Evolutionary conservation across 2,797 vertebrate genomes (phyloP).

Genomic region (Nannoperca australis): DNA sequence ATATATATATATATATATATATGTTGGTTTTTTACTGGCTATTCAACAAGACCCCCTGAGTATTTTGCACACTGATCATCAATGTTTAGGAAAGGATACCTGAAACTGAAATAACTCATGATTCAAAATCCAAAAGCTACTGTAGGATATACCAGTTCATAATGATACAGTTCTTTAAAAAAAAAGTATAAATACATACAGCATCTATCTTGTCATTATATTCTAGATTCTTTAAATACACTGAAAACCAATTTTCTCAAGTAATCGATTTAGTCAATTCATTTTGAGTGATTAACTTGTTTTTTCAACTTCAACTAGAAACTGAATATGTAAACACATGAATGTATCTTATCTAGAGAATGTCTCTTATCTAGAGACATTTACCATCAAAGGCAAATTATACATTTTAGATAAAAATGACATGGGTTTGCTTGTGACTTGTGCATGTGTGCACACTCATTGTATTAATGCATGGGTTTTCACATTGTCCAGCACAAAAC

Average conservation of each 20-base stretch:
- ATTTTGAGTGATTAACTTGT: too few relatives aligned
- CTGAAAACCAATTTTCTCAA: too few relatives aligned
- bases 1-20: too few relatives aligned
- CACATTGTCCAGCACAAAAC: slow-evolving; percentile 1
- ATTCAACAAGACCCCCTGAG: too few relatives aligned
- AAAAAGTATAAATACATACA: too few relatives aligned
- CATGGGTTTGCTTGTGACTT: not conserved
- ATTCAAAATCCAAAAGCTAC: not conserved
- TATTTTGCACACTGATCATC: too few relatives aligned
- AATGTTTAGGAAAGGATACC: not conserved
- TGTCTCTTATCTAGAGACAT: too few relatives aligned
- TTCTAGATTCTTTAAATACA: too few relatives aligned
- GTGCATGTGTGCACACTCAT: not conserved
- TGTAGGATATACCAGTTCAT: not conserved
- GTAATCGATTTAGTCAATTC: too few relatives aligned
- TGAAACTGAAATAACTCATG: not conserved
- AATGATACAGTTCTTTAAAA: not conserved
- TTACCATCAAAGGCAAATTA: not conserved
- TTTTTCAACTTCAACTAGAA: not conserved
- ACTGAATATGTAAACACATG: too few relatives aligned
- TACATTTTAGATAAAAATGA: not conserved
- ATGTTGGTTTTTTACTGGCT: too few relatives aligned
- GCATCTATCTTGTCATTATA: not conserved
- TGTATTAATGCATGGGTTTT: slow-evolving; percentile 4
- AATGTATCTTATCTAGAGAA: too few relatives aligned